Conservation (phyloP, 2,113 vertebrate genomes). For the Pluvianellus socialis region DNA sequence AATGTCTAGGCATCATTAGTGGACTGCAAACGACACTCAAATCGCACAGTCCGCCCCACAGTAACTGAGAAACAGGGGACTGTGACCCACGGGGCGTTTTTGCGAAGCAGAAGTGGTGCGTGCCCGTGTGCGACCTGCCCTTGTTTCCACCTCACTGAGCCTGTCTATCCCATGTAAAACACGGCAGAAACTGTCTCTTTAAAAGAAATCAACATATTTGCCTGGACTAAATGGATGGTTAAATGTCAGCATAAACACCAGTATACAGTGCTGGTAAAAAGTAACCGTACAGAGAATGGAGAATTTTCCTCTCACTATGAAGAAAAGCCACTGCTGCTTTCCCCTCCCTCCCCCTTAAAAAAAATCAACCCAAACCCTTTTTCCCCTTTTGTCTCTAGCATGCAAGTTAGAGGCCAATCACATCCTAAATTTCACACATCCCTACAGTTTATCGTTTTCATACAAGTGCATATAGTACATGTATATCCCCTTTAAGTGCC, state of each 20-base stretch:
- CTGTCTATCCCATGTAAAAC: background rate
- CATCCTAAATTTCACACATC: conserved; percentile 47
- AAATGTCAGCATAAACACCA: background rate
- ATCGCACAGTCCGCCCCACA: background rate
- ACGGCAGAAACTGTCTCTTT: background rate
- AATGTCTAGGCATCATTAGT: background rate
- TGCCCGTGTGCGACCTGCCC: background rate
- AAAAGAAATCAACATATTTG: background rate
- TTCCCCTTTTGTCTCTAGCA: conserved; percentile 16
- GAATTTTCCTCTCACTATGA: background rate
- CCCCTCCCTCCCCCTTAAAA: background rate
- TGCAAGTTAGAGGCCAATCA: conserved; percentile 51
- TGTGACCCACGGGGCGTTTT: background rate
- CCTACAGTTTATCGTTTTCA: conserved; percentile 47
- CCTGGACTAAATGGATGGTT: background rate
- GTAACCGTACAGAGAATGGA: background rate
- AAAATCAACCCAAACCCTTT: background rate
- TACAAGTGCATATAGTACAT: conserved; percentile 61
- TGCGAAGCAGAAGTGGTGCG: background rate
- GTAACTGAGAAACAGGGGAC: background rate
- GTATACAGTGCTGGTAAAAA: background rate
- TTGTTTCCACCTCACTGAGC: background rate
- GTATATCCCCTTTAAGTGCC: conserved; percentile 32
- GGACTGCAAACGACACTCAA: background rate
- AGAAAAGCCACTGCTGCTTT: background rate